Evolutionary conservation across 2,888 invertebrate species (phyloP).

Genomic region (Gymnocheta viridis): DNA sequence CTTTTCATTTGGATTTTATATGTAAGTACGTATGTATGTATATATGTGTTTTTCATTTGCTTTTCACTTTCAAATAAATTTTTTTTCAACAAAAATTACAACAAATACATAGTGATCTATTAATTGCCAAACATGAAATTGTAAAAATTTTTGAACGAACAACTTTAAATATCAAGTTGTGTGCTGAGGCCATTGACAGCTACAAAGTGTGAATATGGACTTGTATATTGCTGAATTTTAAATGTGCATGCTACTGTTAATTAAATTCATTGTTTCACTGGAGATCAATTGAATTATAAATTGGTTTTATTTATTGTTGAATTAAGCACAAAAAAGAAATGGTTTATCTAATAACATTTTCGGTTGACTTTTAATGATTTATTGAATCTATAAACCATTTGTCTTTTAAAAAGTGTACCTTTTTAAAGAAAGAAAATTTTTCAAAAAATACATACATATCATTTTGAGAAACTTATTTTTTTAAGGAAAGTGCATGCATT

Average conservation of each 20-base stretch:
- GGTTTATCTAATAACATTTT: too few species aligned
- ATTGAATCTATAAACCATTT: too few species aligned
- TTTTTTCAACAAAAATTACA: neutral
- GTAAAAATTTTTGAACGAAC: slow-evolving; percentile 43
- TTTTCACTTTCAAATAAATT: slow-evolving; percentile 61
- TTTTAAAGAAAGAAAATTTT: too few species aligned
- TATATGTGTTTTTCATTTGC: slow-evolving; percentile 35
- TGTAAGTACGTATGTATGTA: neutral
- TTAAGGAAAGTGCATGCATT: too few species aligned
- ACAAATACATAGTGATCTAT: slow-evolving; percentile 32
- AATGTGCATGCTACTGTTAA: neutral
- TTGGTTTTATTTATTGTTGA: too few species aligned
- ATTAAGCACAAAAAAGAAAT: too few species aligned
- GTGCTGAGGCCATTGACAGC: neutral
- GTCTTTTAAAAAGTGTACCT: too few species aligned
- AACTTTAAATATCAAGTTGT: neutral
- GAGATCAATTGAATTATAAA: neutral
- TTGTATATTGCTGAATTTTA: neutral
- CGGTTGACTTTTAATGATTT: too few species aligned
- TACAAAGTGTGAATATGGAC: neutral
- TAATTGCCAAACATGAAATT: slow-evolving; percentile 55
- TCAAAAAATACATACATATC: too few species aligned
- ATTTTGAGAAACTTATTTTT: too few species aligned
- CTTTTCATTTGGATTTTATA: slow-evolving; percentile 10
- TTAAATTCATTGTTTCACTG: neutral